A percentile compares a stretch with the other conserved stretches of the same genome.
Evolutionary conservation across 2,888 invertebrate genomes (phyloP).

Genomic region (Smittia aterrima): DNA sequence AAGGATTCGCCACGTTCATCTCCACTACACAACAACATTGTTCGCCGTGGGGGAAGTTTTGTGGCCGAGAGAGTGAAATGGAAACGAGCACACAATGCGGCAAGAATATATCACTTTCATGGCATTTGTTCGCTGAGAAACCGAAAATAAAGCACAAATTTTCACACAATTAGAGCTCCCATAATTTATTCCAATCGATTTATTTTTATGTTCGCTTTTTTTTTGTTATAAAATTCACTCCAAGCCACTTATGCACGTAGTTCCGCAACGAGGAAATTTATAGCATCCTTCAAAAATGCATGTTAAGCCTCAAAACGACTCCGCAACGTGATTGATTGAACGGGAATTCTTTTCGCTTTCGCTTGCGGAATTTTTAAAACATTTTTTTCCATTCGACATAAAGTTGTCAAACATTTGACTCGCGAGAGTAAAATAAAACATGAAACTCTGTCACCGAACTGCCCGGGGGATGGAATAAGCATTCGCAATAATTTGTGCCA

Average conservation of each 20-base stretch:
- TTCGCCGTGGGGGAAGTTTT: background rate
- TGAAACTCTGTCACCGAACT: no score
- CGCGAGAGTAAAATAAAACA: no score
- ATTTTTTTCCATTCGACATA: no score
- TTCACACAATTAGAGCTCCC: constrained; percentile 12
- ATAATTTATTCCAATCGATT: constrained; percentile 9
- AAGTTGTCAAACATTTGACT: no score
- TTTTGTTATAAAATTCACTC: background rate
- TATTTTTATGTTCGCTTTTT: background rate
- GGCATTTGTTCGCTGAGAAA: background rate
- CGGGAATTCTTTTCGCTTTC: background rate
- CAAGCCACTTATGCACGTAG: constrained; percentile 8
- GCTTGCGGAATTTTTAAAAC: no score
- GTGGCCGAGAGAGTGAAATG: background rate
- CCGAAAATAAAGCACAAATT: background rate
- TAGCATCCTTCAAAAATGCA: constrained; percentile 8
- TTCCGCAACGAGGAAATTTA: background rate
- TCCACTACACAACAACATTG: background rate
- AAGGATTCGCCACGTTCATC: background rate
- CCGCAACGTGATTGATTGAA: constrained; percentile 3
- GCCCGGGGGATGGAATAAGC: no score
- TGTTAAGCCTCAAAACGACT: background rate
- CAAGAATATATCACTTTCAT: constrained; percentile 13
- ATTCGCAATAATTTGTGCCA: no score
- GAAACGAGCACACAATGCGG: constrained; percentile 10